phyloP scores from a whole-genome alignment of 2,113 vertebrate genomes.

The Ranitomeya imitator region DNA sequence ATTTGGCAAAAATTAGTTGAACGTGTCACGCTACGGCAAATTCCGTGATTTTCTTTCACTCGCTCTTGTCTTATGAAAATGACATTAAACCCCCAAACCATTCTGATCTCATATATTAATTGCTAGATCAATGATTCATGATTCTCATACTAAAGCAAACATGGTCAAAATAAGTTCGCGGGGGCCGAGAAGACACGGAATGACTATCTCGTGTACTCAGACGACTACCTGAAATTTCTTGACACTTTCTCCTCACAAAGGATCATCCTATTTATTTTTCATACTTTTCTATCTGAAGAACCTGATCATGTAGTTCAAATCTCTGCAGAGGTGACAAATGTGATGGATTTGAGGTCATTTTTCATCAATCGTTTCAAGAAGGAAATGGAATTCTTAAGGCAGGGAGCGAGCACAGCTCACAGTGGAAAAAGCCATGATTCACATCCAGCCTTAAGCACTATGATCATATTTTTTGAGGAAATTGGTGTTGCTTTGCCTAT shows the following conservation, averaged over 20 bases:
- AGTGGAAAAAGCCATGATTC: conserved; percentile 45
- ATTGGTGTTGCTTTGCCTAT: conserved; percentile 53
- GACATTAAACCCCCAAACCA: not conserved
- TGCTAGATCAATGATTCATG: conserved; percentile 1
- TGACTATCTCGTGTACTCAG: conserved; percentile 7
- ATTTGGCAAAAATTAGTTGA: not conserved
- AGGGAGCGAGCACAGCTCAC: conserved; percentile 12
- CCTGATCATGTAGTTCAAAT: conserved; percentile 56
- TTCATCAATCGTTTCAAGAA: conserved; percentile 52
- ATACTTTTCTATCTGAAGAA: conserved; percentile 58
- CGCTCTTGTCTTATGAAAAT: not conserved
- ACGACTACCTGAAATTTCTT: conserved; percentile 44
- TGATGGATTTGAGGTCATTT: conserved; percentile 57
- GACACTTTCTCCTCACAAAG: conserved; percentile 48
- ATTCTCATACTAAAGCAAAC: conserved; percentile 12
- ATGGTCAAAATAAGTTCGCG: conserved; percentile 25
- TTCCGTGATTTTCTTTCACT: not conserved
- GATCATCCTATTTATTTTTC: conserved; percentile 58
- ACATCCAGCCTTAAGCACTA: conserved; percentile 47
- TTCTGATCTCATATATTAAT: not conserved
- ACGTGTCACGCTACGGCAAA: not conserved
- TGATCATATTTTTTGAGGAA: conserved; percentile 52
- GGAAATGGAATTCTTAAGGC: conserved; percentile 52
- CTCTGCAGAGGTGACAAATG: conserved; percentile 56
- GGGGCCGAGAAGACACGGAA: not conserved